Conservation (phyloP, 2,888 invertebrate species). For the Xestia c-nigrum region DNA sequence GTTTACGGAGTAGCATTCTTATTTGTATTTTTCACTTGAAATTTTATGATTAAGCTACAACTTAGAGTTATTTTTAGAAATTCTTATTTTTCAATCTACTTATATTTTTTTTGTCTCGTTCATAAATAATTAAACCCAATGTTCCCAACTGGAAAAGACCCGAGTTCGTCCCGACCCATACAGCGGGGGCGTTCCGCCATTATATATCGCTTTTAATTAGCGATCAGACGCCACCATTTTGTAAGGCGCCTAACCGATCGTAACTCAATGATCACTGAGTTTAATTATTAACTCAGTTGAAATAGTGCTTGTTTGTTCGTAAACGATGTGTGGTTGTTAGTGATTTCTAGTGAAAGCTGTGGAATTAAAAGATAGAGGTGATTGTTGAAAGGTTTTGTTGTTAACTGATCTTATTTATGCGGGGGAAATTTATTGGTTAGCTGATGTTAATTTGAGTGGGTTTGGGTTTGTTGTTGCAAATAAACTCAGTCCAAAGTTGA, state of each 20-base stretch:
- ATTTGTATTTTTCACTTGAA: not conserved
- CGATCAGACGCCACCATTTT: constrained; percentile 71
- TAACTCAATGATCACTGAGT: constrained; percentile 64
- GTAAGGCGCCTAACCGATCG: constrained; percentile 55
- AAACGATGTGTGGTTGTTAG: constrained; percentile 44
- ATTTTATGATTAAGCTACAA: not conserved
- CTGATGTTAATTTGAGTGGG: too few relatives aligned
- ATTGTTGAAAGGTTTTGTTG: constrained; percentile 11
- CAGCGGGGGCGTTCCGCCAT: constrained; percentile 67
- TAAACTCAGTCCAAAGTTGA: too few relatives aligned
- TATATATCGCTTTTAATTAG: constrained; percentile 80
- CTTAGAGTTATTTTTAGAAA: not conserved
- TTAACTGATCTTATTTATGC: not conserved
- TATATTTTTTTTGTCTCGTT: not conserved
- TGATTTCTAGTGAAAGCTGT: constrained; percentile 41
- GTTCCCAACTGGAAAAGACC: constrained; percentile 19
- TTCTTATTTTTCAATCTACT: not conserved
- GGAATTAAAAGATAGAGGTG: constrained; percentile 25
- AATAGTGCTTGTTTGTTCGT: constrained; percentile 52
- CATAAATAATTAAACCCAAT: not conserved
- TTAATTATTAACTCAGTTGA: constrained; percentile 64
- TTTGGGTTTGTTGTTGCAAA: too few relatives aligned
- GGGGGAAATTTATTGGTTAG: not conserved
- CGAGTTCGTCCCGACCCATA: constrained; percentile 37
- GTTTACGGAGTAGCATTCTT: not conserved